Conservation (phyloP, 1,140 invertebrate species). For the Globodera rostochiensis region DNA sequence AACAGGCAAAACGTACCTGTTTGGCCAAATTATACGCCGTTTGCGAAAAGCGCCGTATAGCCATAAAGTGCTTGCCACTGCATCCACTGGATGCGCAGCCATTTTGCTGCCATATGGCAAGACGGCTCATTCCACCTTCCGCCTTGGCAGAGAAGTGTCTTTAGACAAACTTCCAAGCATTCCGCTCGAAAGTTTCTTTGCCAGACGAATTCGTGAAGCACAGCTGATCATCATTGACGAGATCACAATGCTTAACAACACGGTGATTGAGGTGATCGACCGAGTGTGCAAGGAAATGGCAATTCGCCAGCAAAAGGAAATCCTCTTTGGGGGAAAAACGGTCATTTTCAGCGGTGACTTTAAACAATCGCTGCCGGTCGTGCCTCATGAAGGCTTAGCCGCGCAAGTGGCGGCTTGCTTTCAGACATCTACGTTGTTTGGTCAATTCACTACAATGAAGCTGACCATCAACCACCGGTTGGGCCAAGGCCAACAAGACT, state of each 20-base stretch:
- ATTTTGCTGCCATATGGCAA: background rate
- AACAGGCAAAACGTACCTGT: too few species aligned
- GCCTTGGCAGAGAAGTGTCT: background rate
- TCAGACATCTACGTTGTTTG: background rate
- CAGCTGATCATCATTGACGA: constrained; percentile 29
- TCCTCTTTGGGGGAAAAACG: constrained; percentile 27
- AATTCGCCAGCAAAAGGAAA: background rate
- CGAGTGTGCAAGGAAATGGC: background rate
- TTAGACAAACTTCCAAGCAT: too few species aligned
- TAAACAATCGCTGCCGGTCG: constrained; percentile 17
- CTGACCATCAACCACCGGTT: background rate
- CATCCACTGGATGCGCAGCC: constrained; percentile 6
- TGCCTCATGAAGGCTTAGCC: background rate
- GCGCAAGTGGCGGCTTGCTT: constrained; percentile 8
- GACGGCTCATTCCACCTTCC: constrained; percentile 11
- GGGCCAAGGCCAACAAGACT: too few species aligned
- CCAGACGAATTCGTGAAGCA: too few species aligned
- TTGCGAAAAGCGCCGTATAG: too few species aligned
- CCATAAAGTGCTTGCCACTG: too few species aligned
- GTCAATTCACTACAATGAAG: background rate
- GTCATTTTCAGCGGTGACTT: too few species aligned
- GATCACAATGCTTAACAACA: constrained; percentile 30
- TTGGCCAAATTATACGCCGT: too few species aligned
- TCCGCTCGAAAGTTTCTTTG: too few species aligned
- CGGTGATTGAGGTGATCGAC: constrained; percentile 6